Percentiles rank a stretch among this genome's conserved stretches.
These are phyloP conservation scores for Drosophila affinis DNA, from an alignment of 2,888 invertebrate genomes.

Conservation along the genomic window DNA sequence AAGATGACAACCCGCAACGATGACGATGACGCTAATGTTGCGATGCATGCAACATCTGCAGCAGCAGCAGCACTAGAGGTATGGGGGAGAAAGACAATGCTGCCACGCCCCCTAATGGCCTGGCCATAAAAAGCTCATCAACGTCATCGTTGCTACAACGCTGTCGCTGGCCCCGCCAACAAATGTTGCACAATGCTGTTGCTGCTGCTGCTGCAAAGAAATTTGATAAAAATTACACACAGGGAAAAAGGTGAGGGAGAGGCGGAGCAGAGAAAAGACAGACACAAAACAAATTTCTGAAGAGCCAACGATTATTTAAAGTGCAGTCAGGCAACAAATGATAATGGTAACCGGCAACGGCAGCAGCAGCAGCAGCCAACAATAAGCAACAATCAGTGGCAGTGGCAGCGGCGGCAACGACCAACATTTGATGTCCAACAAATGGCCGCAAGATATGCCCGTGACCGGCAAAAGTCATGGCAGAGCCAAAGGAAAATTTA, in stretches of 20 bases:
- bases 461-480: slow-evolving; percentile 56
- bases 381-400: slow-evolving; percentile 12
- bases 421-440: slow-evolving; percentile 39
- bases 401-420: background rate
- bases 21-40: slow-evolving; percentile 41
- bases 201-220: slow-evolving; percentile 56
- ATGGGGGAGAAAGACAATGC: slow-evolving; percentile 1
- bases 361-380: slow-evolving; percentile 21
- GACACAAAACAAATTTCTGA: slow-evolving; percentile 64
- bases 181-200: slow-evolving; percentile 33
- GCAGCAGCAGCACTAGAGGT: slow-evolving; percentile 4
- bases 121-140: slow-evolving; percentile 76
- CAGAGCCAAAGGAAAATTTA: slow-evolving; percentile 55
- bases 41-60: slow-evolving; percentile 27
- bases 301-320: slow-evolving; percentile 76
- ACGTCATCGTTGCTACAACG: slow-evolving; percentile 48
- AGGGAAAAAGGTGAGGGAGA: slow-evolving; percentile 20
- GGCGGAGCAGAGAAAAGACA: slow-evolving; percentile 8
- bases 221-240: slow-evolving; percentile 76
- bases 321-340: slow-evolving; percentile 75
- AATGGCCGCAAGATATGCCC: slow-evolving; percentile 58
- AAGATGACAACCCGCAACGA: slow-evolving; percentile 47
- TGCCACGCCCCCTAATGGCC: slow-evolving; percentile 77
- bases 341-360: slow-evolving; percentile 59
- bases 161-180: slow-evolving; percentile 7